Percentiles rank a stretch among this genome's conserved stretches.
phyloP scores from a whole-genome alignment of 92 coral and sea anemone species.

The Phenganax marumi region DNA sequence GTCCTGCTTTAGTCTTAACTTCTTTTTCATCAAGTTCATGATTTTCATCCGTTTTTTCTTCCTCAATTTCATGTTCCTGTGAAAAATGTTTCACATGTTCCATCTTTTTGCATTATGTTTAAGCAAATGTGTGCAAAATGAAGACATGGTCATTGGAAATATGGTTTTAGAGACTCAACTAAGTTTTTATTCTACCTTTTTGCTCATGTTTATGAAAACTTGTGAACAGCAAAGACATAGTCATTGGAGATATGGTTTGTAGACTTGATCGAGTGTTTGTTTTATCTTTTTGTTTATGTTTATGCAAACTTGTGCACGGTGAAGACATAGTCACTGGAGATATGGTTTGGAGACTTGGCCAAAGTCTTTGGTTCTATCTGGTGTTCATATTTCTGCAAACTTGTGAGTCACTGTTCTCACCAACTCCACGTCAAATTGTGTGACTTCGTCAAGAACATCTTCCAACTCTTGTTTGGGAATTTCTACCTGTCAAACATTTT shows the following conservation, averaged over 20 bases:
- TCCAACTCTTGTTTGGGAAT: conserved; percentile 87
- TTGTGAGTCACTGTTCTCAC: conserved; percentile 35
- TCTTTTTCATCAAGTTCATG: conserved; percentile 22
- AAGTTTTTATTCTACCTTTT: not conserved
- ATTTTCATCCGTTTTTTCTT: conserved; percentile 40
- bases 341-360: no score
- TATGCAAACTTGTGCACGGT: no score
- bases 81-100: not conserved
- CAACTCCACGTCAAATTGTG: conserved; percentile 93
- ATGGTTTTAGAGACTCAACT: not conserved
- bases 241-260: no score
- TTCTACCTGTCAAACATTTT: conserved; percentile 66
- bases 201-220: no score
- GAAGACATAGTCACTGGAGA: no score
- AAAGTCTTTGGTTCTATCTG: no score
- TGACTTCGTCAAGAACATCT: conserved; percentile 63
- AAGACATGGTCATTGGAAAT: no score
- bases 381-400: no score
- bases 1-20: conserved; percentile 34
- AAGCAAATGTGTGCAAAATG: no score
- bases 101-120: not conserved
- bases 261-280: not conserved
- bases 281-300: not conserved
- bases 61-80: not conserved
- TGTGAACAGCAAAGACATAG: no score